Evolutionary conservation across 2,797 vertebrate genomes (phyloP).

Genomic region (Pteropus rufus): DNA sequence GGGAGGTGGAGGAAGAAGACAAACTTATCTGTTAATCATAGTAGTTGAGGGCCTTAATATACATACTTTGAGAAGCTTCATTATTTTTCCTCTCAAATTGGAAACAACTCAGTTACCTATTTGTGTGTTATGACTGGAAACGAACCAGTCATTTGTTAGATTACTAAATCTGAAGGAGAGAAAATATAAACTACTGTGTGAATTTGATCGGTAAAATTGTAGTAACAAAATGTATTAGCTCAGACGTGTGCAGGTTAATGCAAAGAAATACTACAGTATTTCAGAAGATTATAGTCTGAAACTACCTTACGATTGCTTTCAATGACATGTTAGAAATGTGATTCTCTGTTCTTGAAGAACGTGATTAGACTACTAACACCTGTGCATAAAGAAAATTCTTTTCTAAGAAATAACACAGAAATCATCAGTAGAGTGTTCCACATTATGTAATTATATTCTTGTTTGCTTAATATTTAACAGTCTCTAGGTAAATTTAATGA

Average conservation of each 20-base stretch:
- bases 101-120: not conserved
- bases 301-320: not conserved
- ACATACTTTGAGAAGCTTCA: not conserved
- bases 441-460: not conserved
- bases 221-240: slow-evolving; percentile 57
- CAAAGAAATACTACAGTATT: slow-evolving; percentile 34
- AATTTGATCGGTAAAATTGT: slow-evolving; percentile 42
- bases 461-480: not conserved
- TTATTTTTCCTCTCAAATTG: not conserved
- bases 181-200: not conserved
- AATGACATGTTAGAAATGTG: not conserved
- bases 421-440: not conserved
- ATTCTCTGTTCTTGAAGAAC: slow-evolving; percentile 46
- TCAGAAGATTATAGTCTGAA: slow-evolving; percentile 48
- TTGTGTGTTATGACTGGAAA: not conserved
- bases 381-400: not conserved
- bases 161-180: slow-evolving; percentile 34
- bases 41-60: not conserved
- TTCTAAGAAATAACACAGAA: not conserved
- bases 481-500: not conserved
- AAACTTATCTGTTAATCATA: not conserved
- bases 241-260: slow-evolving; percentile 25
- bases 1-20: not conserved
- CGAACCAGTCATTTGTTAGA: slow-evolving; percentile 29
- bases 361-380: not conserved